Conservation (phyloP, 2,113 vertebrate species). For the Mastomys coucha region DNA sequence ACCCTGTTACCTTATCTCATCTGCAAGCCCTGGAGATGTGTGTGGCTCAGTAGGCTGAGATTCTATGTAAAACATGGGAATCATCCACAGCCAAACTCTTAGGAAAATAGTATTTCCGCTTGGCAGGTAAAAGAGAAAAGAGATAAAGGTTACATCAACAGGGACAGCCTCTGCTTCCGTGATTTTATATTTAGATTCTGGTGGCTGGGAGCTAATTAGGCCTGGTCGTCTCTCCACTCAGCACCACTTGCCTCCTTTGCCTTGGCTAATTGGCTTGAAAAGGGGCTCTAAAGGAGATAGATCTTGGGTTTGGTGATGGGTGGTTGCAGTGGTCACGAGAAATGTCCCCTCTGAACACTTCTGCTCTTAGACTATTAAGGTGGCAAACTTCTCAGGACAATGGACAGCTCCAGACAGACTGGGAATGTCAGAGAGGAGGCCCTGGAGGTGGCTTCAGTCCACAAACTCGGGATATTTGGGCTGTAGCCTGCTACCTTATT, state of each 20-base stretch:
- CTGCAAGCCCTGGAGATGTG: background rate
- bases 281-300: slow-evolving; percentile 77
- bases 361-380: slow-evolving; percentile 73
- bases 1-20: background rate
- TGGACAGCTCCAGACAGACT: slow-evolving; percentile 71
- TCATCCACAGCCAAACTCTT: slow-evolving; percentile 73
- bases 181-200: slow-evolving; percentile 79
- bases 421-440: slow-evolving; percentile 62
- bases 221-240: slow-evolving; percentile 73
- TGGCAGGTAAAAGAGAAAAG: slow-evolving; percentile 61
- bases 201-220: slow-evolving; percentile 87
- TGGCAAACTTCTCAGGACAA: slow-evolving; percentile 83
- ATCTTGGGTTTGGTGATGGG: slow-evolving; percentile 60
- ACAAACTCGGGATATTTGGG: slow-evolving; percentile 76
- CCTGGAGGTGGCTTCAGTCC: slow-evolving; percentile 73
- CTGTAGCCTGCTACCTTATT: slow-evolving; percentile 84
- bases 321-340: slow-evolving; percentile 15
- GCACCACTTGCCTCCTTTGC: slow-evolving; percentile 66
- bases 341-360: slow-evolving; percentile 72
- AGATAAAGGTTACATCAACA: slow-evolving; percentile 66
- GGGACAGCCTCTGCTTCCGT: slow-evolving; percentile 73
- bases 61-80: slow-evolving; percentile 43
- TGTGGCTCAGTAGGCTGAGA: background rate
- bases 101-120: slow-evolving; percentile 61
- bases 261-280: slow-evolving; percentile 87